Percentiles rank a stretch among this genome's conserved stretches.
Conservation (phyloP, 2,797 vertebrate species). For the Spondyliosoma cantharus region DNA sequence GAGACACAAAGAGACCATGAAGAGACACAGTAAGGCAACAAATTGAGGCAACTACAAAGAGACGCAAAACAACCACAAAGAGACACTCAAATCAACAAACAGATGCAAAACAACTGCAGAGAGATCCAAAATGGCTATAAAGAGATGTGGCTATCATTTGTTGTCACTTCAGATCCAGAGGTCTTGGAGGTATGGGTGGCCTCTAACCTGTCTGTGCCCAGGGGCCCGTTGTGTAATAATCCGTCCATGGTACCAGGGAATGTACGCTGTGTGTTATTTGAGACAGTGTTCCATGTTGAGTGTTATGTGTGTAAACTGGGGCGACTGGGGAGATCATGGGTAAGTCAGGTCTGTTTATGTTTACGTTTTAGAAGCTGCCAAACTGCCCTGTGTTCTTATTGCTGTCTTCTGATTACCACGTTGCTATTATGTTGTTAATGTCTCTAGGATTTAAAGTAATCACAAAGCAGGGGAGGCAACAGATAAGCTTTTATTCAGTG, state of each 20-base stretch:
- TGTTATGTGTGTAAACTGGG: constrained; percentile 40
- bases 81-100: too few species aligned
- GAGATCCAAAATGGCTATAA: background rate
- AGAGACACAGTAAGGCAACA: background rate
- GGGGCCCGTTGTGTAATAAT: constrained; percentile 3
- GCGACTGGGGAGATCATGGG: constrained; percentile 34
- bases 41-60: background rate
- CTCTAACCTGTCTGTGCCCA: constrained; percentile 7
- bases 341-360: constrained; percentile 69
- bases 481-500: constrained; percentile 26
- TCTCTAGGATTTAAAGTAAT: constrained; percentile 41
- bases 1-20: background rate
- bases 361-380: constrained; percentile 84
- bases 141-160: background rate
- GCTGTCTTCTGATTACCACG: constrained; percentile 62
- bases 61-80: background rate
- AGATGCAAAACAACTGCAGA: background rate
- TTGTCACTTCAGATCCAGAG: background rate
- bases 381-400: constrained; percentile 80
- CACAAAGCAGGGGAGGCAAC: constrained; percentile 24
- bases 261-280: constrained; percentile 63
- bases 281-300: constrained; percentile 58
- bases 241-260: constrained; percentile 44
- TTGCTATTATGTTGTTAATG: constrained; percentile 55
- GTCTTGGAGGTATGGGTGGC: background rate